Conservation (phyloP, 2,113 vertebrate genomes). For the Halichoeres trimaculatus region DNA sequence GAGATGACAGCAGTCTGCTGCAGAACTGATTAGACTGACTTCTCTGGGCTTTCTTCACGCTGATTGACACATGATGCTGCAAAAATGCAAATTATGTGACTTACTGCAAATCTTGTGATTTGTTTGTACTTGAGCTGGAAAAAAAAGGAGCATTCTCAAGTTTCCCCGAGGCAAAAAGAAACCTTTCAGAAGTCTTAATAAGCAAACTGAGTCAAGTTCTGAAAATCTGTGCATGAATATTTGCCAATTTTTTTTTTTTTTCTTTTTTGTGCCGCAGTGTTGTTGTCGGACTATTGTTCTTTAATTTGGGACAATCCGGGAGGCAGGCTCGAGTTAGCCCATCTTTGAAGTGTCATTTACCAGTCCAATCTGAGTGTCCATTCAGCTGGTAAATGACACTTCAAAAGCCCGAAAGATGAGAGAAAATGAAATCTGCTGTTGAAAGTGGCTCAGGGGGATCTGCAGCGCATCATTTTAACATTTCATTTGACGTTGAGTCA, state of each 20-base stretch:
- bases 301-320: constrained; percentile 18
- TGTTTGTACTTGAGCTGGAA: constrained; percentile 41
- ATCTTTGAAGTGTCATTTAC: constrained; percentile 48
- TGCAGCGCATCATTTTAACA: constrained; percentile 12
- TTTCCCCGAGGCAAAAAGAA: constrained; percentile 13
- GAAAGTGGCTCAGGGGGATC: constrained; percentile 10
- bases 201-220: constrained; percentile 5
- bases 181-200: constrained; percentile 13
- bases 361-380: constrained; percentile 10
- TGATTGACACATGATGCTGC: constrained; percentile 60
- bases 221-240: neutral
- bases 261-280: constrained; percentile 10
- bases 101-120: constrained; percentile 32
- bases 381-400: constrained; percentile 48
- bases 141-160: constrained; percentile 11
- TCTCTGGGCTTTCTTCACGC: constrained; percentile 15
- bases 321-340: neutral
- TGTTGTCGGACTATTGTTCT: constrained; percentile 2
- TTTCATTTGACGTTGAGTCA: constrained; percentile 34
- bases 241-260: constrained; percentile 7
- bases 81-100: constrained; percentile 49
- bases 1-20: constrained; percentile 46
- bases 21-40: constrained; percentile 58
- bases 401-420: constrained; percentile 32
- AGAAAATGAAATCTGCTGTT: constrained; percentile 23